Evolutionary conservation across 2,797 vertebrate genomes (phyloP), one percentile per base, ranked within the genome.

Genomic region (Muscicapa striata): DNA sequence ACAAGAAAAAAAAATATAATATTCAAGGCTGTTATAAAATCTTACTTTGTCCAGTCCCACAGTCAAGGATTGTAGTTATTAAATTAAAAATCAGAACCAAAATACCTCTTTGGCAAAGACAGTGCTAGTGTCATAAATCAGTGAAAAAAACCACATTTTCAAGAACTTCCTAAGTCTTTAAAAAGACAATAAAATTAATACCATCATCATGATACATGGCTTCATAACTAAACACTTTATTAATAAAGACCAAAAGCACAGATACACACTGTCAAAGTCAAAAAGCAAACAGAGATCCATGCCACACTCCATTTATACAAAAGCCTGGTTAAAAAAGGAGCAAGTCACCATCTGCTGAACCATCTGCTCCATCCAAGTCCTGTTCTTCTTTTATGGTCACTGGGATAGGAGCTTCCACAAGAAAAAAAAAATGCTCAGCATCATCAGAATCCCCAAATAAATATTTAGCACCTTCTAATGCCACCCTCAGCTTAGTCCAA

Each of bases 291-390:
- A 96, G 93, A 89, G 61, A 93, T 93, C 68, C 83, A 88, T 59
- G 85, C 85, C 84, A 91, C 90, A 94, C 93, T 94, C 95, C 95
- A 95, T 96, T 95, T 94, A 92, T 94, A 96, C 82, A 97, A 91
- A 91, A 97, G 94, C 89, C 85, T 95, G 89, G 88, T 91, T 97
- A 96, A 96, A 96, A 98, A 97, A 97, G 95, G 96, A 97, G 96
- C 97, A 97, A 94, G 95, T 95, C 93, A 80, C 97, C 98, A 98
- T 97, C 97, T 98, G 97, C 90, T 94, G 83, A 91, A 52, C 96
- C 97, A 97, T 98, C 97, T 97, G 97, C 91, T 97, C 95, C 82
- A 78, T 92, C 72, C 70, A 91, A 97, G 95, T 94, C 96, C 93
- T 91, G 36, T 84, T 97, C 72, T 94, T 97, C 94, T 72, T 93